phyloP scores from a whole-genome alignment of 2,888 invertebrate species.

The Leptopilina myrica region DNA sequence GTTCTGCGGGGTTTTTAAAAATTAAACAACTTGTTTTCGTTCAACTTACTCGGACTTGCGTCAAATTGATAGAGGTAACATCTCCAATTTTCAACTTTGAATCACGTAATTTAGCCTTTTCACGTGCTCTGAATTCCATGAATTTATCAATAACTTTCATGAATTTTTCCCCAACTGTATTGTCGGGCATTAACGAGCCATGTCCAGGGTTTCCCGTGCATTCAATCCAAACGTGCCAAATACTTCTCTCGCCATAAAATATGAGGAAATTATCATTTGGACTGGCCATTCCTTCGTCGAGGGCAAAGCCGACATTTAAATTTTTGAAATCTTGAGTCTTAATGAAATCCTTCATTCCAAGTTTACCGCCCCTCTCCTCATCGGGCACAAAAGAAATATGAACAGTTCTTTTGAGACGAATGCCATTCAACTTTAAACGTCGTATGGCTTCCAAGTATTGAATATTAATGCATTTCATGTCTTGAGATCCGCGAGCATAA shows the following conservation, averaged over 20 bases:
- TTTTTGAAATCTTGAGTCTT: constrained; percentile 82
- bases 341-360: constrained; percentile 85
- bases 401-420: constrained; percentile 81
- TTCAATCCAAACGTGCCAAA: constrained; percentile 83
- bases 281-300: constrained; percentile 84
- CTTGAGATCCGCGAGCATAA: constrained; percentile 85
- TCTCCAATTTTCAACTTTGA: constrained; percentile 81
- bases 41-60: constrained; percentile 77
- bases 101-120: constrained; percentile 79
- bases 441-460: constrained; percentile 88
- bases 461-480: constrained; percentile 91
- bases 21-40: too few relatives aligned
- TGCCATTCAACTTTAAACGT: constrained; percentile 80
- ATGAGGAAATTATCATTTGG: constrained; percentile 65
- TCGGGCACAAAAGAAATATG: constrained; percentile 87
- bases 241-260: constrained; percentile 80
- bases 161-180: constrained; percentile 87
- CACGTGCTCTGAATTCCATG: constrained; percentile 81
- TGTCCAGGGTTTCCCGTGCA: constrained; percentile 87
- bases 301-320: constrained; percentile 86
- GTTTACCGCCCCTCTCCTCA: constrained; percentile 85
- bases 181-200: constrained; percentile 83
- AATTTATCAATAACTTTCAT: constrained; percentile 81
- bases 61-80: constrained; percentile 87
- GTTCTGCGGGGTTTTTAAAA: too few relatives aligned